Evolutionary conservation across 2,888 invertebrate species (phyloP).

Genomic region (Cactoblastis cactorum): DNA sequence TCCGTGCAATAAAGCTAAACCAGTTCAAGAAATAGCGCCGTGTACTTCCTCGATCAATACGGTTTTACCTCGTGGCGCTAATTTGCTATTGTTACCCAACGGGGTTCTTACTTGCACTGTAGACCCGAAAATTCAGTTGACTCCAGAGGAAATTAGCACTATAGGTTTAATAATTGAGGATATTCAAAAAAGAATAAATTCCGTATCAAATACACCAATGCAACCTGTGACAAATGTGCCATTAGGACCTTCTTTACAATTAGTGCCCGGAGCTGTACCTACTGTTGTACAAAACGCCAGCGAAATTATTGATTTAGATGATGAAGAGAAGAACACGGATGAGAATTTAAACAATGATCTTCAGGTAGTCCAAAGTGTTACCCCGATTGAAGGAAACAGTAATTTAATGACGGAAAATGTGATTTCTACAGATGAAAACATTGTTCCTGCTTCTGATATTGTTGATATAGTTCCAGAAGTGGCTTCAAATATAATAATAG

Average conservation of each 20-base stretch:
- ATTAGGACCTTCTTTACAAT: background rate
- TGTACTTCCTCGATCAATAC: background rate
- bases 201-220: background rate
- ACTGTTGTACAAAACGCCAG: background rate
- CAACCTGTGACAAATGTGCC: background rate
- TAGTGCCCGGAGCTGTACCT: background rate
- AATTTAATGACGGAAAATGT: background rate
- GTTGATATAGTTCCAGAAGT: background rate
- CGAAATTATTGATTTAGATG: slow-evolving; percentile 17
- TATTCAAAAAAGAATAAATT: slow-evolving; percentile 36
- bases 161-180: slow-evolving; percentile 35
- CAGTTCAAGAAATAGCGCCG: background rate
- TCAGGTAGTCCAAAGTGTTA: background rate
- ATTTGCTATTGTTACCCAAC: slow-evolving; percentile 33
- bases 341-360: background rate
- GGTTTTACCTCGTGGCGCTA: slow-evolving; percentile 38
- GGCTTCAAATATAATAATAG: too few relatives aligned
- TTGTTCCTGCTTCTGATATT: background rate
- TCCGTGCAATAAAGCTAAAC: slow-evolving; percentile 19
- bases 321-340: slow-evolving; percentile 15
- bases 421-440: background rate
- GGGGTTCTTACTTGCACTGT: slow-evolving; percentile 35
- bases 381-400: background rate
- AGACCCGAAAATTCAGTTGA: slow-evolving; percentile 30
- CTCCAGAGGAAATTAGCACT: slow-evolving; percentile 24